Conservation (phyloP, 2,113 vertebrate species). For the Melanerpes formicivorus region DNA sequence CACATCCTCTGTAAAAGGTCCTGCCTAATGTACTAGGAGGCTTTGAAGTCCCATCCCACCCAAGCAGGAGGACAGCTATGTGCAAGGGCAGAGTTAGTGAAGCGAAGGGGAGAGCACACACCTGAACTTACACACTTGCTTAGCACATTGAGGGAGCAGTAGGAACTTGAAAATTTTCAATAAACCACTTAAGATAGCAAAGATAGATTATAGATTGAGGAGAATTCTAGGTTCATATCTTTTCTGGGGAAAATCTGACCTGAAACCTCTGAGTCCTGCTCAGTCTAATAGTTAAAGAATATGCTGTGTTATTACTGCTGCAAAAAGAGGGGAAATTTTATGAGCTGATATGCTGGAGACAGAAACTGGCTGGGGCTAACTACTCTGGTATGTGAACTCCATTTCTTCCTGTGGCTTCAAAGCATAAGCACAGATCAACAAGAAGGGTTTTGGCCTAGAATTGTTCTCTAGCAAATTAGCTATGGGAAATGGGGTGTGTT, state of each 20-base stretch:
- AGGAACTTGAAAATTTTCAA: neutral
- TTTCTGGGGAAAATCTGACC: neutral
- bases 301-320: neutral
- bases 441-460: neutral
- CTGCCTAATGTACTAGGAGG: neutral
- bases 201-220: neutral
- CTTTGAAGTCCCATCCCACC: neutral
- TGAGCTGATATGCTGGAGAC: slow-evolving; percentile 40
- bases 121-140: neutral
- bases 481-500: neutral
- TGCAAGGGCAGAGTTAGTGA: neutral
- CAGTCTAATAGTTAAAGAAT: neutral
- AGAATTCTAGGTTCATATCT: neutral
- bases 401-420: neutral
- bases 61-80: fast-evolving
- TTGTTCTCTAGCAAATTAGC: neutral
- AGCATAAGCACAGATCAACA: slow-evolving; percentile 6
- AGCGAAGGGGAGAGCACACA: neutral
- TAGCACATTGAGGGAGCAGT: neutral
- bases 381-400: neutral
- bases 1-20: neutral
- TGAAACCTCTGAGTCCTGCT: neutral
- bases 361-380: slow-evolving; percentile 41
- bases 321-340: slow-evolving; percentile 31
- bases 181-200: neutral